Base-by-base conservation (phyloP, 2,797 vertebrate genomes). In the Clarias pachynema region DNA sequence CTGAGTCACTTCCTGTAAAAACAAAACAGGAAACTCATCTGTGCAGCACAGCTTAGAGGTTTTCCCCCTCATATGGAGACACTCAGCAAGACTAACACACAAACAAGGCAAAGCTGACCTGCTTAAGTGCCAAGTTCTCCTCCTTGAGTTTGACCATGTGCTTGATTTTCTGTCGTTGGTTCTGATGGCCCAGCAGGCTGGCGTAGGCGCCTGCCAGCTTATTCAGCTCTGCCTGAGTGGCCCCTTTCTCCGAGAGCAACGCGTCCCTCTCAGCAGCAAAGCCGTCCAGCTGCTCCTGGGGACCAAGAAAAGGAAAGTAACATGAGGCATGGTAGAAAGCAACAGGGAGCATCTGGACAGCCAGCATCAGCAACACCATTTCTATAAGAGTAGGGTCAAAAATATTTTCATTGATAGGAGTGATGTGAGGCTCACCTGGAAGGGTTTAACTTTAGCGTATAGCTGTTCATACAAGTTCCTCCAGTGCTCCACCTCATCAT, bases 111-210 rank as follows among this genome's bases (percentile, higher is more conserved):
- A 79, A 66, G 89, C 91, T 87, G 83, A 98, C 98, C 97, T 97
- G 96, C 91, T 97, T 98, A 2, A 99, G 93, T 65, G 93, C 87
- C 1, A 91, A 79, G 44, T 99, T 99, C 85, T 99, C 97, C 77
- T 97, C 96, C 89, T 99, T 99, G 65, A 99, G 59, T 89, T 97
- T 99, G 92, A 98, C 94, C 89, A 99, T 96, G 34, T 99, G 98
- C 84, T 96, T 99, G 92, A 99, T 99, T 95, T 99, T 99, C 93
- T 99, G 98, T 89, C 96, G 97, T 90, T 98, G 97, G 92, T 99
- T 99, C 91, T 99, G 98, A 91, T 99, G 98, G 40, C 98, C 98
- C 89, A 99, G 92, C 87, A 99, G 94, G 34, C 94, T 95, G n/a
- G 97, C 97, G 66, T 99, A 99, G 0, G 97, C 97, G 14, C 96